Percentiles rank a stretch among this genome's conserved stretches.
phyloP scores from a whole-genome alignment of 1,140 invertebrate species.

The Whitmania pigra region DNA sequence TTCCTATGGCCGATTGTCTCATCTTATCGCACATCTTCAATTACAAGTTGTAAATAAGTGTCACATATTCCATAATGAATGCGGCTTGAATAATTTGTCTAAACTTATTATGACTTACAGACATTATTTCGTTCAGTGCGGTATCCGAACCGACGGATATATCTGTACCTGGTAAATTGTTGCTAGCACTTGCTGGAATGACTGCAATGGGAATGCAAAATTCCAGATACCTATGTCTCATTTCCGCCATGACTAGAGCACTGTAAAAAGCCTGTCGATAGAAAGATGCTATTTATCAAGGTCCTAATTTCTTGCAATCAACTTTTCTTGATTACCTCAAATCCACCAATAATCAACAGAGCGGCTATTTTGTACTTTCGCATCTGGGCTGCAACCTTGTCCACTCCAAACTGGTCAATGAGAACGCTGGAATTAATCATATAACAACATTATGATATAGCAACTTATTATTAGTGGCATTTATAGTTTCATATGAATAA shows the following conservation, averaged over 20 bases:
- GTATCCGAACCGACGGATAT: constrained; percentile 95
- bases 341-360: constrained; percentile 86
- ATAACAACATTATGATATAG: not conserved
- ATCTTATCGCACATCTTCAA: constrained; percentile 79
- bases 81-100: not conserved
- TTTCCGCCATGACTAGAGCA: constrained; percentile 62
- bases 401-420: constrained; percentile 54
- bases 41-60: not conserved
- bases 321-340: constrained; percentile 56
- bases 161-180: constrained; percentile 68
- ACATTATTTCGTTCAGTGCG: constrained; percentile 94
- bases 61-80: not conserved
- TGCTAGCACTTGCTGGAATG: constrained; percentile 90
- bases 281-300: no score
- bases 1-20: constrained; percentile 47
- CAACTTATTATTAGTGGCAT: no score
- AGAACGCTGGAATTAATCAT: not conserved
- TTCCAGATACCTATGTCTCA: constrained; percentile 62
- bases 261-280: constrained; percentile 65
- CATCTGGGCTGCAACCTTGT: constrained; percentile 62
- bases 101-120: constrained; percentile 47
- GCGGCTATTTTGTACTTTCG: constrained; percentile 82
- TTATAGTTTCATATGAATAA: no score
- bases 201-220: constrained; percentile 89
- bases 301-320: no score